Conservation (phyloP, 2,888 invertebrate genomes). For the Chesias legatella region DNA sequence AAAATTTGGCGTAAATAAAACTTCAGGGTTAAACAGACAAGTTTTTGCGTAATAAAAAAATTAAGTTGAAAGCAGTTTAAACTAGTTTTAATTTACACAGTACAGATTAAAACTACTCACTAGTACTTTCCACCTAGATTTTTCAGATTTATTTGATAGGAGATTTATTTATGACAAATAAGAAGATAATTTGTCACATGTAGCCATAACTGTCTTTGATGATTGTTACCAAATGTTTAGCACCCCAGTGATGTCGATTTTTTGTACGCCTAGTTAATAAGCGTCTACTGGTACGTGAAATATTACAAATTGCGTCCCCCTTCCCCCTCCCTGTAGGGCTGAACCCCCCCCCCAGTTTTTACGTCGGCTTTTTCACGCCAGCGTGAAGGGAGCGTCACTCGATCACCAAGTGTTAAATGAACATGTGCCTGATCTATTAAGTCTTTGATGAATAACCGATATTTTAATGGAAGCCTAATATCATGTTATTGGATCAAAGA, state of each 20-base stretch:
- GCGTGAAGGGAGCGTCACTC: constrained; percentile 48
- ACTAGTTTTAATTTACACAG: too few relatives aligned
- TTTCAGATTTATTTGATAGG: too few relatives aligned
- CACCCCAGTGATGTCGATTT: constrained; percentile 57
- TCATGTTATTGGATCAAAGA: too few relatives aligned
- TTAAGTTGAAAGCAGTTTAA: too few relatives aligned
- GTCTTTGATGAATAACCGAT: constrained; percentile 19
- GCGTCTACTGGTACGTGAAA: constrained; percentile 80
- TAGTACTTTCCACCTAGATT: too few relatives aligned
- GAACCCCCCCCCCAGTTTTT: constrained; percentile 58
- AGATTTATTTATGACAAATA: too few relatives aligned
- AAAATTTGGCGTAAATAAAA: too few relatives aligned
- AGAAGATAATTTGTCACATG: too few relatives aligned
- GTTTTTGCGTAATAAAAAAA: too few relatives aligned
- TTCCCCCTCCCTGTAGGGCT: constrained; percentile 36
- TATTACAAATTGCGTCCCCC: constrained; percentile 77
- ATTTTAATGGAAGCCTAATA: constrained; percentile 1
- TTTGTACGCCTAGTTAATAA: constrained; percentile 79
- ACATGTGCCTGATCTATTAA: constrained; percentile 38
- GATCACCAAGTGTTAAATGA: constrained; percentile 60
- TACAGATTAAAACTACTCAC: too few relatives aligned
- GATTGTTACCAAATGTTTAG: constrained; percentile 21
- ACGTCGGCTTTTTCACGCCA: constrained; percentile 60
- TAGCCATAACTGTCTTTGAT: too few relatives aligned
- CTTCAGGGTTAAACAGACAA: too few relatives aligned